Base-by-base conservation (phyloP, 2,888 invertebrate species). In the Microctonus aethiopoides region DNA sequence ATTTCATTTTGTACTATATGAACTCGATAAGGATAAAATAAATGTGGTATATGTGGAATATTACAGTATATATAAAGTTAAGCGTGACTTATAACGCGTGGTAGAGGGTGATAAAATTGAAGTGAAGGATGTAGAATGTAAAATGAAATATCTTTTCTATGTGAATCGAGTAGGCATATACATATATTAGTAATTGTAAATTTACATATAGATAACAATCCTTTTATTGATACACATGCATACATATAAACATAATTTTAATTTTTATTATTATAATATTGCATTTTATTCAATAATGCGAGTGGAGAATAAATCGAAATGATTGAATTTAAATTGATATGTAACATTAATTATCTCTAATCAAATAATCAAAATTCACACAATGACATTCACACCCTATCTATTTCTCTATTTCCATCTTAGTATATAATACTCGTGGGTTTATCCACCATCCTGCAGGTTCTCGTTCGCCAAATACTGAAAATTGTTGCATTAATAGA, bases 311-410 rank as follows among this genome's bases (percentile, higher is more conserved):
- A n/a, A n/a, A n/a, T n/a, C 46, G 67, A 56, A 71, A 26, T 65
- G 71, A 71, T 71, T 74, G 71, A 71, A 60, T 68, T 68, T 67
- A 68, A 73, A 73, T 72, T 72, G 70, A 73, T 72, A 69, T 69
- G 62, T 54, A 57, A 65, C 72, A 71, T 62, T 75, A 69, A 69
- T 67, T 13, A 4, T 60, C 67, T n/a, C n/a, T n/a, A n/a, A n/a
- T n/a, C 66, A 66, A 56, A 66, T 66, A 66, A 10, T 59, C 51
- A 11, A 24, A 26, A 56, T 39, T 5, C 59, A 67, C 29, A 59
- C 67, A 67, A 59, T 67, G 22, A 29, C 52, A 51, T 26, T 39
- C 39, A n/a, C 13, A 22, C 29, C 22, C 22, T 62, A 34, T 54
- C 46, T 68, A 65, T 6, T 56, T 1, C 39, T 36, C 54, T n/a